Evolutionary conservation across 2,797 vertebrate genomes (phyloP).

Genomic region (Myripristis murdjan): DNA sequence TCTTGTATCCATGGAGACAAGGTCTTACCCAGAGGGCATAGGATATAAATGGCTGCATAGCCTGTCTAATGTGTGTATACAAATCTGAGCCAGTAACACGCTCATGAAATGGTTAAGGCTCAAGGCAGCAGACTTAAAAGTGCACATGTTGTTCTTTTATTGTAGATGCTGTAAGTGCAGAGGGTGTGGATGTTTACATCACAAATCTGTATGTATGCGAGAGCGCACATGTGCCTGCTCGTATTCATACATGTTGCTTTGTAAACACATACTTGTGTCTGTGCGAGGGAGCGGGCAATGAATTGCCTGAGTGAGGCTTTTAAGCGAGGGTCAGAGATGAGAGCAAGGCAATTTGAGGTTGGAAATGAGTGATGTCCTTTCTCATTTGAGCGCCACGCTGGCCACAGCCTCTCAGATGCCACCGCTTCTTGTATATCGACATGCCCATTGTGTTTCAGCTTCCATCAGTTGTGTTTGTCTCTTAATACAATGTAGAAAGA

Average conservation of each 20-base stretch:
- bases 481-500: slow-evolving; percentile 23
- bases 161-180: background rate
- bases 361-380: slow-evolving; percentile 88
- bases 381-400: slow-evolving; percentile 80
- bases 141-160: background rate
- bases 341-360: slow-evolving; percentile 88
- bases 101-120: background rate
- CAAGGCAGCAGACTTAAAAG: background rate
- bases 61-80: slow-evolving; percentile 50
- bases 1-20: slow-evolving; percentile 74
- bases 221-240: background rate
- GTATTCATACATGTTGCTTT: slow-evolving; percentile 29
- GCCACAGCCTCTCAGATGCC: slow-evolving; percentile 64
- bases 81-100: slow-evolving; percentile 37
- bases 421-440: slow-evolving; percentile 72
- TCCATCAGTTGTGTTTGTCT: slow-evolving; percentile 48
- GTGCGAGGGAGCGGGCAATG: slow-evolving; percentile 42
- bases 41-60: slow-evolving; percentile 50
- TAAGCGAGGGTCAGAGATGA: slow-evolving; percentile 86
- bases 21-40: slow-evolving; percentile 41
- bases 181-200: background rate
- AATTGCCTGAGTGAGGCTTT: slow-evolving; percentile 72
- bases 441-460: slow-evolving; percentile 37
- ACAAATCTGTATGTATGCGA: background rate
- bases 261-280: slow-evolving; percentile 60